Conservation (phyloP, 2,797 vertebrate genomes). For the Otolemur crassicaudatus region DNA sequence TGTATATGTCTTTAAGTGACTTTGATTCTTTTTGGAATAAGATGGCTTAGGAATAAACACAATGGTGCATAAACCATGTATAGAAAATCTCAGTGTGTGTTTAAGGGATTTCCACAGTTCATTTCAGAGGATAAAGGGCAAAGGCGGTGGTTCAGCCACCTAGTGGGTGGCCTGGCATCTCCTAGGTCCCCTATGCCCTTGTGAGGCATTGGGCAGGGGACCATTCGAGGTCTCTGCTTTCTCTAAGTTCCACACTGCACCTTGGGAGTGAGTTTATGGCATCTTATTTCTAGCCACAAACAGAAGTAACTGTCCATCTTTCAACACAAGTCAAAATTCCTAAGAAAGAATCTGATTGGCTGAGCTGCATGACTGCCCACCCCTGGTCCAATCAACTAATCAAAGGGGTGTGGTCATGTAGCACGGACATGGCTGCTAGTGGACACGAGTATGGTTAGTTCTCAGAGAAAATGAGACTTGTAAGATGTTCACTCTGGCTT, state of each 20-base stretch:
- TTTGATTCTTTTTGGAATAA: slow-evolving; percentile 52
- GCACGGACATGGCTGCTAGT: background rate
- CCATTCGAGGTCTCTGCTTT: background rate
- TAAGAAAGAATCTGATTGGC: background rate
- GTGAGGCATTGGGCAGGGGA: background rate
- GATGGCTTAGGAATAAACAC: slow-evolving; percentile 1
- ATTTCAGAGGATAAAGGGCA: background rate
- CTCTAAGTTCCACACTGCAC: background rate
- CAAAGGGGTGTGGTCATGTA: background rate
- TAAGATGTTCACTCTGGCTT: background rate
- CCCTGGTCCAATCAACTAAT: background rate
- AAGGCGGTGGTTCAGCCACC: background rate
- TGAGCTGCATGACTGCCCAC: background rate
- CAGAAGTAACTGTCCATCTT: background rate
- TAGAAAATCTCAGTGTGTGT: background rate
- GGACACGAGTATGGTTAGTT: background rate
- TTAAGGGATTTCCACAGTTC: background rate
- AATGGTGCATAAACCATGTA: background rate
- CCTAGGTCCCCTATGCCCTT: background rate
- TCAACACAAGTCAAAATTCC: background rate
- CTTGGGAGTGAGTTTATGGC: background rate
- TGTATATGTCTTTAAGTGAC: slow-evolving; percentile 4
- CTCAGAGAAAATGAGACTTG: background rate
- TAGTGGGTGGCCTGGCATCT: background rate
- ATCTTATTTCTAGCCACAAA: background rate